These are phyloP conservation scores for Carcinoscorpius rotundicauda DNA, from an alignment of 1,140 invertebrate species.

Conservation along the genomic window DNA sequence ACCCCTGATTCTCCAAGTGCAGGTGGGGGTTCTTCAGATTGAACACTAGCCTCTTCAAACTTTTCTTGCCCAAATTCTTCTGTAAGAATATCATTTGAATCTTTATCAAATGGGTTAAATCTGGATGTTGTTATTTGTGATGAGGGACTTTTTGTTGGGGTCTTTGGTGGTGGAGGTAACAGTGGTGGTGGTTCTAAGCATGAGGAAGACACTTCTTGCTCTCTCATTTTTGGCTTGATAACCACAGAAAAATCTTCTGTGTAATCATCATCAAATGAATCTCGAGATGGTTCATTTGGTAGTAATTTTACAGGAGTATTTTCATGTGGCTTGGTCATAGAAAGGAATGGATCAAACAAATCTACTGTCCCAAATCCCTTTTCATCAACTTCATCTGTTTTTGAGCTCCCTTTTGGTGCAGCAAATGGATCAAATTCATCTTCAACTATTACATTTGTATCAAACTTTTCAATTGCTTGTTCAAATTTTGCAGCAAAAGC, in stretches of 20 bases:
- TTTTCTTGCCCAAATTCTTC: conserved; percentile 17
- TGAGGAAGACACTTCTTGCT: conserved; percentile 9
- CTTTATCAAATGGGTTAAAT: conserved; percentile 69
- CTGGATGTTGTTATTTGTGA: conserved; percentile 24
- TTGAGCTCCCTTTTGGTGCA: conserved; percentile 18
- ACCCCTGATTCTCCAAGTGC: conserved; percentile 14
- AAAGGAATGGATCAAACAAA: conserved; percentile 23
- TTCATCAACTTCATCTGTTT: conserved; percentile 12
- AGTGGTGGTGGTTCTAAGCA: conserved; percentile 22
- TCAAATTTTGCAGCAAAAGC: conserved; percentile 29
- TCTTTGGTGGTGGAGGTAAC: conserved; percentile 26
- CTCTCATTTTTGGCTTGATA: conserved; percentile 25
- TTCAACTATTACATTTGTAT: conserved; percentile 22
- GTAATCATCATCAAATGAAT: conserved; percentile 26
- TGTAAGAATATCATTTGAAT: conserved; percentile 33
- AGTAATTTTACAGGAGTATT: conserved; percentile 19
- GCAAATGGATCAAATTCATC: conserved; percentile 50
- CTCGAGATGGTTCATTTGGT: conserved; percentile 16
- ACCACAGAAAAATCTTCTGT: conserved; percentile 25
- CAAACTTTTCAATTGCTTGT: conserved; percentile 14
- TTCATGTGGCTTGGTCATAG: conserved; percentile 15
- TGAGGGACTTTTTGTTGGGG: conserved; percentile 16
- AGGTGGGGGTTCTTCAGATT: conserved; percentile 18
- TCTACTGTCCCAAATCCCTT: conserved; percentile 22
- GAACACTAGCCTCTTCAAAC: conserved; percentile 16